Evolutionary conservation across 2,113 vertebrate species (phyloP).

Genomic region (Physeter macrocephalus): DNA sequence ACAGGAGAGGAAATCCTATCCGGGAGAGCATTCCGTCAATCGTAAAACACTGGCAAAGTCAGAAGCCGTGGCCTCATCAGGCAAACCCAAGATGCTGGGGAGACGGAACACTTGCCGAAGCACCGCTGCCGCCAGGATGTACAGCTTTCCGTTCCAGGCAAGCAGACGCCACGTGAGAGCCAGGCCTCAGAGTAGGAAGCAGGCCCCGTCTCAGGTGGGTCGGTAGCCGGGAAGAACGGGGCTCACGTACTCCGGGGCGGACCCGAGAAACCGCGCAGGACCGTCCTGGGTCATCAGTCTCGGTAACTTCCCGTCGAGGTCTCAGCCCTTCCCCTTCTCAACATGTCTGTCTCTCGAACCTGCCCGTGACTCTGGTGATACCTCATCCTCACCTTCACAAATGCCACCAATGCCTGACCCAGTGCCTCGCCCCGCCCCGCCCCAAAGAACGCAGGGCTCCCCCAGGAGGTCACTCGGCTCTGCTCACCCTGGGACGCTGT

Average conservation of each 20-base stretch:
- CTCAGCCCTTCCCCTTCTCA: not conserved
- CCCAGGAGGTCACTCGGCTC: not conserved
- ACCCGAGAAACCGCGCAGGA: not conserved
- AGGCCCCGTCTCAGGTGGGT: not conserved
- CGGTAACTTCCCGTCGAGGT: not conserved
- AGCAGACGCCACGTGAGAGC: rapidly evolving
- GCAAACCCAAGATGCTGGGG: rapidly evolving
- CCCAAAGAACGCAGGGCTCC: not conserved
- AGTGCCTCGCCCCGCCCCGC: not conserved
- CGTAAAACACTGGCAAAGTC: rapidly evolving
- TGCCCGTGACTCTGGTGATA: too few relatives aligned
- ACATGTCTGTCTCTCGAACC: not conserved
- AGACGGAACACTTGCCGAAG: not conserved
- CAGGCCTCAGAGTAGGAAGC: rapidly evolving
- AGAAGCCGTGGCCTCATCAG: rapidly evolving
- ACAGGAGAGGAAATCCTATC: too few relatives aligned
- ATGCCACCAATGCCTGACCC: not conserved
- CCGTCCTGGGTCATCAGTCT: too few relatives aligned
- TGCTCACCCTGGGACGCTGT: not conserved
- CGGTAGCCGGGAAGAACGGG: rapidly evolving
- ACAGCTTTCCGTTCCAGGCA: rapidly evolving
- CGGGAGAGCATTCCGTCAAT: rapidly evolving
- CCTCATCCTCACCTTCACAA: not conserved
- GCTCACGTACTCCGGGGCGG: not conserved
- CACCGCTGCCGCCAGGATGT: rapidly evolving